These are phyloP conservation scores for Fregata magnificens DNA, from an alignment of 2,113 vertebrate genomes.

Conservation along the genomic window DNA sequence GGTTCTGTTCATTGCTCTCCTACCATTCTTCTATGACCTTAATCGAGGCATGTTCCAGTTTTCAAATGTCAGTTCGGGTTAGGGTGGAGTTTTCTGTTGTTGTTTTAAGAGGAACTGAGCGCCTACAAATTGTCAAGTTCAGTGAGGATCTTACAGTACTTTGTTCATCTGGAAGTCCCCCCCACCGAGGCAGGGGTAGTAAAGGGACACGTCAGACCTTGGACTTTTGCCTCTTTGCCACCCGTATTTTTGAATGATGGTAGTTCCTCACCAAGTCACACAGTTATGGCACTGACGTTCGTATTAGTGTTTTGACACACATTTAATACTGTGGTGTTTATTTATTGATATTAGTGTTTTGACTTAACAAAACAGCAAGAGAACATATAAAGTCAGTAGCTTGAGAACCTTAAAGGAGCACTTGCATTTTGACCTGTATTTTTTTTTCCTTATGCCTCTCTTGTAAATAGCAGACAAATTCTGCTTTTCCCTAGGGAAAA, in stretches of 20 bases:
- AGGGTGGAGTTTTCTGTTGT: not conserved
- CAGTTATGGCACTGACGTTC: not conserved
- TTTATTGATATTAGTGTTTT: not conserved
- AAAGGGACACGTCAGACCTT: not conserved
- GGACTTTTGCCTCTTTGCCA: not conserved
- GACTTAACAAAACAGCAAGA: not conserved
- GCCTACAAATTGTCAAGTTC: not conserved
- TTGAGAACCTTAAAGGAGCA: not conserved
- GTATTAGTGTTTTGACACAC: not conserved
- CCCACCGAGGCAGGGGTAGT: accelerated
- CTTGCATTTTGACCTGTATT: not conserved
- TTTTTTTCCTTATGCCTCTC: not conserved
- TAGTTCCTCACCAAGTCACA: not conserved
- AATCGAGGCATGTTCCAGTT: not conserved
- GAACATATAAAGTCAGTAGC: not conserved
- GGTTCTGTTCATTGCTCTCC: not conserved
- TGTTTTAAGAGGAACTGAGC: not conserved
- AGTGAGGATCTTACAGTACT: not conserved
- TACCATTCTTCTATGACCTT: not conserved
- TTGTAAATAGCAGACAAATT: not conserved
- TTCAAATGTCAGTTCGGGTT: not conserved
- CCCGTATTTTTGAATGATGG: not conserved
- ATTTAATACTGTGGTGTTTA: not conserved
- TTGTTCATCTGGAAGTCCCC: not conserved
- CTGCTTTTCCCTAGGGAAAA: not conserved